Evolutionary conservation across 2,113 vertebrate genomes (phyloP), one percentile per base, ranked within the genome.

Genomic region (Symphodus melops): DNA sequence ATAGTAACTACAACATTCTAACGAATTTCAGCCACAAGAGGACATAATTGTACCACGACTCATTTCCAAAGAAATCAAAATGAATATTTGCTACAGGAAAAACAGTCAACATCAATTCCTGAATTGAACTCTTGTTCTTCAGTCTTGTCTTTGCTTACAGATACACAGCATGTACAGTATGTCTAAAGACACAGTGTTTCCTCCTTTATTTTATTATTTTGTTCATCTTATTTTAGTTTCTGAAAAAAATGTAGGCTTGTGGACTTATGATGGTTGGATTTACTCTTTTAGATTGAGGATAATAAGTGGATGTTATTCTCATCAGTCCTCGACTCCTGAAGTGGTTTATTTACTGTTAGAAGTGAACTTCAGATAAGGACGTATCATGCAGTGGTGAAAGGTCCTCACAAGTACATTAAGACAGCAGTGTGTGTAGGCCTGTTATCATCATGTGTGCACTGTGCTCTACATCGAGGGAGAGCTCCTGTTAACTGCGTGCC

Each of bases 371-470:
- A 39, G 54, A 61, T 75, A 48, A 74, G 25, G 52, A 37, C 68
- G 79, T 19, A 28, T 52, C 64, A 55, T 53, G 23, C 48, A 6
- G 25, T 46, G 42, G 64, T 25, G 44, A 72, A 68, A 81, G 52
- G 83, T 88, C 77, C 82, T 85, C 81, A 81, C 64, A 80, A 75
- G 75, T 49, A 64, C 69, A 79, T 71, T 63, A 81, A 80, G 60
- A 77, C 70, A 61, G 66, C 77, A 76, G 25, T 82, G 88, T 87
- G 82, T 86, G 80, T 33, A 57, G 59, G 78, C 75, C 81, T 81
- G 87, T 88, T 91, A 90, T 90, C 88, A 85, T 87, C 80, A 88
- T 91, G 81, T 85, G 82, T 89, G 82, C 78, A 81, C 88, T 81
- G 86, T 53, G 83, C 89, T 86, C 88, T 81, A 77, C 84, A 90